Percentiles rank a stretch among this genome's conserved stretches.
Evolutionary conservation across 2,797 vertebrate species (phyloP).

Genomic region (Emys orbicularis): DNA sequence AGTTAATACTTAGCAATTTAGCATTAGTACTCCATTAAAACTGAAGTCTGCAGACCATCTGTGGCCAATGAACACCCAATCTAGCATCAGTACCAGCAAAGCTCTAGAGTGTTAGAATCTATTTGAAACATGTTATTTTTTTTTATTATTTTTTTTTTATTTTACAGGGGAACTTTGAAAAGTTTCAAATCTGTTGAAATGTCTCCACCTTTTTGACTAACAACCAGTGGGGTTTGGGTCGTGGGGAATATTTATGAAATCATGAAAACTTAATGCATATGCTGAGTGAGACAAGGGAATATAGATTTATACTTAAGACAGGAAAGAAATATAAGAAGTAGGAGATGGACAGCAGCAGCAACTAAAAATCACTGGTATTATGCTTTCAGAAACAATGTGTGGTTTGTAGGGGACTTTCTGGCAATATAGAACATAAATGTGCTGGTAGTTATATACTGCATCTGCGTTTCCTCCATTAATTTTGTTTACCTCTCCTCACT

Average conservation of each 20-base stretch:
- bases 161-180: neutral
- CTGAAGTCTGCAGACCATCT: conserved; percentile 63
- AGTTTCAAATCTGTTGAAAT: neutral
- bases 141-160: too few relatives aligned
- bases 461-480: neutral
- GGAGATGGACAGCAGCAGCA: neutral
- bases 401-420: neutral
- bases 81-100: neutral
- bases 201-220: neutral
- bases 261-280: rapidly evolving
- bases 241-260: neutral
- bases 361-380: neutral
- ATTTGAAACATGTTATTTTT: neutral
- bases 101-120: neutral
- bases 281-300: neutral
- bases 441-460: rapidly evolving
- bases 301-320: rapidly evolving
- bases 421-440: neutral
- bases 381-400: neutral
- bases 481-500: neutral
- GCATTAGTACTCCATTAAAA: neutral
- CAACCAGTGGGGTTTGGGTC: too few relatives aligned
- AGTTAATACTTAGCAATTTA: neutral
- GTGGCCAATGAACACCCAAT: conserved; percentile 13
- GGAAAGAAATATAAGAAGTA: neutral